phyloP scores from a whole-genome alignment of 2,797 vertebrate species.

The Ceryle rudis region DNA sequence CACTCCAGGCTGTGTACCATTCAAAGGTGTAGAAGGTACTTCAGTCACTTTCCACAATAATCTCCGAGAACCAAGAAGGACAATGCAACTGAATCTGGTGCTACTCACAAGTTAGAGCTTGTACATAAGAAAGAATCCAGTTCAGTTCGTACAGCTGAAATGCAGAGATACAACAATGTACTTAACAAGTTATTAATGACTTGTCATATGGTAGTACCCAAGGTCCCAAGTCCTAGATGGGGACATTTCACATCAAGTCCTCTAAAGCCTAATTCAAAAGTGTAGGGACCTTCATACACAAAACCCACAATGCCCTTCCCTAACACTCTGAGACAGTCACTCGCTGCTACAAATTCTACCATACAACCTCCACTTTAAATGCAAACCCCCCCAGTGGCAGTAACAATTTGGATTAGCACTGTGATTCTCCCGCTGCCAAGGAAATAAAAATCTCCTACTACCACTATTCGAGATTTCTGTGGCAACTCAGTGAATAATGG shows the following conservation, averaged over 20 bases:
- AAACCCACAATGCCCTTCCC: neutral
- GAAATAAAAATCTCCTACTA: conserved; percentile 25
- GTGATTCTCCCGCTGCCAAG: neutral
- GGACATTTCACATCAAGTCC: neutral
- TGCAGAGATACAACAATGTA: neutral
- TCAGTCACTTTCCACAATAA: neutral
- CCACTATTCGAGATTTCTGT: neutral
- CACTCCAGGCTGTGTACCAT: neutral
- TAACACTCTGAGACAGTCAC: neutral
- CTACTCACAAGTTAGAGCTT: neutral
- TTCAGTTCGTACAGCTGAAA: neutral
- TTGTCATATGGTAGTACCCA: neutral
- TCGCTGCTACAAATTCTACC: neutral
- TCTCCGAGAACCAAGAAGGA: neutral
- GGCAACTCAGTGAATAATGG: conserved; percentile 8
- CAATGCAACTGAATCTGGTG: neutral
- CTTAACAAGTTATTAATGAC: neutral
- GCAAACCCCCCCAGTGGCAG: neutral
- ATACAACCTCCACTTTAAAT: conserved; percentile 1
- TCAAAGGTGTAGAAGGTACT: neutral
- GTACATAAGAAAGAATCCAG: neutral
- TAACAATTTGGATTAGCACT: conserved; percentile 17
- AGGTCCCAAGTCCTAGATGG: neutral
- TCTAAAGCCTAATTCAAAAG: neutral
- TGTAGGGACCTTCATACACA: neutral